These are phyloP conservation scores for Astreopora myriophthalma DNA, from an alignment of 64 coral and sea anemone species.

Conservation along the genomic window DNA sequence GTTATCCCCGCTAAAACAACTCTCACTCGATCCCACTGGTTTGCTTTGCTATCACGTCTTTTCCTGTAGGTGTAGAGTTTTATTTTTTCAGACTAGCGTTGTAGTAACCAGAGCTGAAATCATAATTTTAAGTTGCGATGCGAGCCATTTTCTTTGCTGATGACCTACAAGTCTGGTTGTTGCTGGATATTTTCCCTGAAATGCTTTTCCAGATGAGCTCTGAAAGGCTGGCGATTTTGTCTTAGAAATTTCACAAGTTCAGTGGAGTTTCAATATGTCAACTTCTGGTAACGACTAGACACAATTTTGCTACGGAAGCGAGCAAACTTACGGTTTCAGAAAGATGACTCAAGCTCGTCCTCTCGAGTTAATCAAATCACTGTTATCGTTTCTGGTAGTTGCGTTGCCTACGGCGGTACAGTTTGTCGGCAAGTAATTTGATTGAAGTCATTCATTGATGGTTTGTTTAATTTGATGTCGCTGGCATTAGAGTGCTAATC, in stretches of 20 bases:
- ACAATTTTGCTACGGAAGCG: background rate
- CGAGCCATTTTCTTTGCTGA: background rate
- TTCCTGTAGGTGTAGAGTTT: slow-evolving; percentile 16
- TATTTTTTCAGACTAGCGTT: background rate
- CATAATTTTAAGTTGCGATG: background rate
- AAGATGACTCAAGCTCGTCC: background rate
- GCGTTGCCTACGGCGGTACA: background rate
- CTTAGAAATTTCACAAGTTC: background rate
- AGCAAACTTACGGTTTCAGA: background rate
- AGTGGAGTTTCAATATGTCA: background rate
- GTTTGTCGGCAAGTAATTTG: slow-evolving; percentile 21
- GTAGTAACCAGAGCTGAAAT: slow-evolving; percentile 2
- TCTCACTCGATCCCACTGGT: background rate
- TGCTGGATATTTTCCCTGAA: background rate
- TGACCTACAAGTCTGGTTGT: background rate
- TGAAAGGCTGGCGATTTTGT: background rate
- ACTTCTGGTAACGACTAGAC: background rate
- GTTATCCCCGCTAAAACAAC: slow-evolving; percentile 44
- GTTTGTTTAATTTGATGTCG: slow-evolving; percentile 20
- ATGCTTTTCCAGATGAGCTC: slow-evolving; percentile 32
- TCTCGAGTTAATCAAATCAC: background rate
- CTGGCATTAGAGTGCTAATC: slow-evolving; percentile 25
- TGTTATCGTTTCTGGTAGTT: background rate
- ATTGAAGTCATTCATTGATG: slow-evolving; percentile 34
- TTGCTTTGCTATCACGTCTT: background rate